A percentile compares a stretch with the other conserved stretches of the same genome.
Conservation (phyloP, 1,140 invertebrate species). For the Hypsibius dujardini region DNA sequence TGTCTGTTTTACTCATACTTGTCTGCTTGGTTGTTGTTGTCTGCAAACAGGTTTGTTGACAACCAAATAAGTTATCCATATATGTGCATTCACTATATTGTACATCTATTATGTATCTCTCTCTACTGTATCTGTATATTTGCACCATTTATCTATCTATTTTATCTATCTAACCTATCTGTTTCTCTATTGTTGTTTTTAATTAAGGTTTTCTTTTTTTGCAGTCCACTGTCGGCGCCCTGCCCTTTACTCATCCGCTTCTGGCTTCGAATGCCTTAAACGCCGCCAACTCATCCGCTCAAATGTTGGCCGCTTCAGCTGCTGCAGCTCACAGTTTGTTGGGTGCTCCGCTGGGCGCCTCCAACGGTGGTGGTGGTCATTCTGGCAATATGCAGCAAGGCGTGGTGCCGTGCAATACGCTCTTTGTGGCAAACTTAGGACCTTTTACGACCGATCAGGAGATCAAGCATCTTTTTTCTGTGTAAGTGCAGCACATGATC, state of each 20-base stretch:
- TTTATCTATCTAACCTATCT: too few relatives aligned
- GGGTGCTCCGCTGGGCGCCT: slow-evolving; percentile 17
- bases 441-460: slow-evolving; percentile 90
- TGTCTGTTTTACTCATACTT: too few relatives aligned
- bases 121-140: too few relatives aligned
- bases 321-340: slow-evolving; percentile 8
- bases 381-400: slow-evolving; percentile 19
- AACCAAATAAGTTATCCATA: too few relatives aligned
- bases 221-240: neutral
- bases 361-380: slow-evolving; percentile 13
- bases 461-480: slow-evolving; percentile 89
- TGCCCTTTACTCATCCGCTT: neutral
- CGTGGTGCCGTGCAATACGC: slow-evolving; percentile 64
- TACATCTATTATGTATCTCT: too few relatives aligned
- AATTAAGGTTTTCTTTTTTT: neutral
- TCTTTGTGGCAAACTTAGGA: slow-evolving; percentile 89
- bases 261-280: neutral
- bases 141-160: too few relatives aligned
- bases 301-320: slow-evolving; percentile 16
- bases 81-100: too few relatives aligned
- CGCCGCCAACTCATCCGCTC: neutral
- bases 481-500: too few relatives aligned
- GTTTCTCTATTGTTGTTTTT: too few relatives aligned
- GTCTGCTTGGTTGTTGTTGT: too few relatives aligned
- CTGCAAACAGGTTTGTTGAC: too few relatives aligned